A percentile compares a stretch with the other conserved stretches of the same genome.
phyloP scores from a whole-genome alignment of 2,113 vertebrate species.

The Cricetomys ansorgei region DNA sequence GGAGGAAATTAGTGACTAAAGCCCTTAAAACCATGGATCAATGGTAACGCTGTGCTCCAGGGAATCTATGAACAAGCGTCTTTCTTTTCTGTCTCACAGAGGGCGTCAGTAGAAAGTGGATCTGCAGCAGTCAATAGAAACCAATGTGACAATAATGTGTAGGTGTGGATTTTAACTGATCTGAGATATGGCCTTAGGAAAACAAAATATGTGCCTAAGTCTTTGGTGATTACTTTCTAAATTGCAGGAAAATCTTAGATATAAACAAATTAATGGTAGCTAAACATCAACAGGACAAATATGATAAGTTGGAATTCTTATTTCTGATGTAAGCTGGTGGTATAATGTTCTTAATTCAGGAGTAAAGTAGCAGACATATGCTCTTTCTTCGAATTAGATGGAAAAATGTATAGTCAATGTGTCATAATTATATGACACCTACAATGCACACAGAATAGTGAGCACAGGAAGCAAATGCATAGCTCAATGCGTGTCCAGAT shows the following conservation, averaged over 20 bases:
- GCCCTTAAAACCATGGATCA: conserved; percentile 72
- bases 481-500: conserved; percentile 17
- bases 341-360: conserved; percentile 73
- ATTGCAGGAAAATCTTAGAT: background rate
- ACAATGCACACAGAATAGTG: background rate
- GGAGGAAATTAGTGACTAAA: conserved; percentile 59
- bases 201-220: conserved; percentile 67
- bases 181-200: conserved; percentile 46
- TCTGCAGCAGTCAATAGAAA: conserved; percentile 47
- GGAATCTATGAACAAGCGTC: conserved; percentile 69
- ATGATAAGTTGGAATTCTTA: conserved; percentile 22
- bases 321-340: conserved; percentile 58
- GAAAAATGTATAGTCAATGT: conserved; percentile 44
- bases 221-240: conserved; percentile 48
- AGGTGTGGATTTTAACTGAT: conserved; percentile 59
- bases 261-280: background rate
- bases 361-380: conserved; percentile 46
- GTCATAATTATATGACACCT: conserved; percentile 48
- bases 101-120: conserved; percentile 41
- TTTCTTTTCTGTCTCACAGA: conserved; percentile 70
- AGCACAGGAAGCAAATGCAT: background rate
- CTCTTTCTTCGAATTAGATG: conserved; percentile 7
- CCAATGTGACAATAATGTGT: conserved; percentile 32
- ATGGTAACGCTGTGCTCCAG: conserved; percentile 57
- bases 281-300: background rate